These are phyloP conservation scores for Maconellicoccus hirsutus DNA, from an alignment of 1,140 invertebrate species.

Conservation along the genomic window DNA sequence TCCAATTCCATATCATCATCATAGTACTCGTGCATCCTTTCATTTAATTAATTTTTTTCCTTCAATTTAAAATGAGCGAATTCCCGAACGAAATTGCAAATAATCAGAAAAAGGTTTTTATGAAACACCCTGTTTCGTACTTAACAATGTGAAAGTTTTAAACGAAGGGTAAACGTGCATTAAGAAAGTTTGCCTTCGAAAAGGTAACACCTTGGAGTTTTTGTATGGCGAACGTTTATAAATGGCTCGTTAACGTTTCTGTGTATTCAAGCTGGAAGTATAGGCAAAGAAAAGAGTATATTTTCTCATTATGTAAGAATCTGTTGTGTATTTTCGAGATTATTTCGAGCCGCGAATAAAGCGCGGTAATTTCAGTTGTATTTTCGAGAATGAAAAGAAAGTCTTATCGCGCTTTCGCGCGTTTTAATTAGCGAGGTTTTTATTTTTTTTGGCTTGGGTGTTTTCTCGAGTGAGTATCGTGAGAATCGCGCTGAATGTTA, in stretches of 20 bases:
- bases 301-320: neutral
- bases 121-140: neutral
- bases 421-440: too few relatives aligned
- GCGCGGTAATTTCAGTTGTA: too few relatives aligned
- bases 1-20: too few relatives aligned
- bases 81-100: too few relatives aligned
- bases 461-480: too few relatives aligned
- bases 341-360: neutral
- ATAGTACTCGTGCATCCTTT: too few relatives aligned
- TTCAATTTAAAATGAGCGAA: too few relatives aligned
- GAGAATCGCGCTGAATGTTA: too few relatives aligned
- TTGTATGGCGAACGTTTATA: neutral
- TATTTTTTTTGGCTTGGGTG: too few relatives aligned
- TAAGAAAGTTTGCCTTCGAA: conserved; percentile 7
- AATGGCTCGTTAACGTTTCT: conserved; percentile 6
- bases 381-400: too few relatives aligned
- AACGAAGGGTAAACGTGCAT: neutral
- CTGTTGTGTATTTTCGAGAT: neutral
- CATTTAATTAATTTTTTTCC: too few relatives aligned
- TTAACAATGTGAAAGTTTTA: conserved; percentile 1
- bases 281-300: neutral
- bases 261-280: neutral
- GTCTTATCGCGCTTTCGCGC: too few relatives aligned
- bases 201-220: neutral
- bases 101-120: neutral